These are phyloP conservation scores for Macroteleia sp. DNA, from an alignment of 2,888 invertebrate genomes.

Conservation along the genomic window DNA sequence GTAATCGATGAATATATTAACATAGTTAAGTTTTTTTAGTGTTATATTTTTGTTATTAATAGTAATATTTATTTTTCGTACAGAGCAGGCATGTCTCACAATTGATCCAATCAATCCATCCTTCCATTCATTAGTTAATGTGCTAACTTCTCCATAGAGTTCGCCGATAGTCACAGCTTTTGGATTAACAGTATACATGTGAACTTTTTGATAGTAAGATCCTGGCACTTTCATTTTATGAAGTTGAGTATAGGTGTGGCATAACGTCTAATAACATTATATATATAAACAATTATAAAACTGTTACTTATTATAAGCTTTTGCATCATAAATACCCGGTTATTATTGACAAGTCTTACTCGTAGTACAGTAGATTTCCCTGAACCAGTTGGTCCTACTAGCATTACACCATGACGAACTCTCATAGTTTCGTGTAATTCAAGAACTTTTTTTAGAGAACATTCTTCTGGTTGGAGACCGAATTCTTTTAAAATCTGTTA, in stretches of 20 bases:
- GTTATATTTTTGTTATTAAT: neutral
- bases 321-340: too few relatives aligned
- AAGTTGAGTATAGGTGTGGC: conserved; percentile 88
- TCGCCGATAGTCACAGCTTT: conserved; percentile 95
- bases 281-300: too few relatives aligned
- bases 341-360: conserved; percentile 84
- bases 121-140: conserved; percentile 94
- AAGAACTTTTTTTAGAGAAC: conserved; percentile 90
- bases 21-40: too few relatives aligned
- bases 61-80: conserved; percentile 29
- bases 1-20: too few relatives aligned
- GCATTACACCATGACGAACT: conserved; percentile 96
- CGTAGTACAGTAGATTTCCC: conserved; percentile 92
- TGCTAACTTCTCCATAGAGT: conserved; percentile 93
- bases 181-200: conserved; percentile 93
- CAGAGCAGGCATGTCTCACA: conserved; percentile 87
- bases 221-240: conserved; percentile 86
- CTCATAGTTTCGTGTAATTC: conserved; percentile 96
- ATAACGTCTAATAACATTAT: conserved; percentile 86
- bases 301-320: too few relatives aligned
- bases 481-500: conserved; percentile 85
- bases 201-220: conserved; percentile 89
- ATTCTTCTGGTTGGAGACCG: conserved; percentile 88
- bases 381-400: conserved; percentile 95
- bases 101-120: conserved; percentile 92